A percentile compares a stretch with the other conserved stretches of the same genome.
Conservation (phyloP, 2,113 vertebrate species). For the Zapornia atra region DNA sequence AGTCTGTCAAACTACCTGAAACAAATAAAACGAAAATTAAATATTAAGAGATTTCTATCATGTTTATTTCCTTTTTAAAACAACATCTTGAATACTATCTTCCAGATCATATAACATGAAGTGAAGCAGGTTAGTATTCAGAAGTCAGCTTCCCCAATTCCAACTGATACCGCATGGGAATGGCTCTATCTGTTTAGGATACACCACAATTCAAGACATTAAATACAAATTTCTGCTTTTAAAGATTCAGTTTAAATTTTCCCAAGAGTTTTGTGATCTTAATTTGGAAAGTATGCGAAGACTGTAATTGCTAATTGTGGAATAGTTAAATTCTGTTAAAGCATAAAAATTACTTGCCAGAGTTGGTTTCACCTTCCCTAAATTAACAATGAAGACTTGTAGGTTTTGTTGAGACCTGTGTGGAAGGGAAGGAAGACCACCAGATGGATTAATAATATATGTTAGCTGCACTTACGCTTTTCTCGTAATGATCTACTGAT, state of each 20-base stretch:
- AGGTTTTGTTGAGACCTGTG: neutral
- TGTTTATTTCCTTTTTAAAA: neutral
- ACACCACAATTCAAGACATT: neutral
- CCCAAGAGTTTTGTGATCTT: neutral
- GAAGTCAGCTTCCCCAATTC: neutral
- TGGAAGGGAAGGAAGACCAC: neutral
- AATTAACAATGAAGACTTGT: neutral
- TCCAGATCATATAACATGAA: neutral
- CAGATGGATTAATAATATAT: neutral
- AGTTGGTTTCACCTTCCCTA: neutral
- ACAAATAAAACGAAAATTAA: neutral
- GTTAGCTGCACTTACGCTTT: neutral
- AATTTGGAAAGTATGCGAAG: neutral
- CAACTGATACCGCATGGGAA: neutral
- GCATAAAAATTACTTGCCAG: slow-evolving; percentile 5
- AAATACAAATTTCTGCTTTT: neutral
- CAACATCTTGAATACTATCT: neutral
- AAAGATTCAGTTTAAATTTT: neutral
- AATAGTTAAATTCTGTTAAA: slow-evolving; percentile 8
- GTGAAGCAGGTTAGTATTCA: neutral
- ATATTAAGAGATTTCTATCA: neutral
- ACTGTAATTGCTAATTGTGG: neutral
- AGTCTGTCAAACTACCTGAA: neutral
- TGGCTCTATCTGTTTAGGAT: neutral
- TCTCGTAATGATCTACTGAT: neutral